Evolutionary conservation across 2,888 invertebrate species (phyloP).

Genomic region (Nezara viridula): DNA sequence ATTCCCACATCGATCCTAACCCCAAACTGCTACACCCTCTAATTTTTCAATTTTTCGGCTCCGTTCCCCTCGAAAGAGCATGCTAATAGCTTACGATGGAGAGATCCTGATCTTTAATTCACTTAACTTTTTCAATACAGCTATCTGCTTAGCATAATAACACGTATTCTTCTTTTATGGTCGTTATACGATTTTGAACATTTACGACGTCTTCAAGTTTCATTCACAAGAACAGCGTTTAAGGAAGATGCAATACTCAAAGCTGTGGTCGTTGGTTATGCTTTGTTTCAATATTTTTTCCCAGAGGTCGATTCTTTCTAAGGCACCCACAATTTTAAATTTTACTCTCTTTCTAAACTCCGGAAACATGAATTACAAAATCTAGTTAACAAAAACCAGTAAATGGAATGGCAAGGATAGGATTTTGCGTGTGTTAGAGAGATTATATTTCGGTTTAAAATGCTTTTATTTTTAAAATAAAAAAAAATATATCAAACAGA

Average conservation of each 20-base stretch:
- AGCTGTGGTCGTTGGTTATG: neutral
- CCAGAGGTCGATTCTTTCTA: no score
- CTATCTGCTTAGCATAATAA: constrained; percentile 7
- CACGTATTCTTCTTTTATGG: neutral
- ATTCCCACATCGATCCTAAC: neutral
- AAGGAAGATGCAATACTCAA: neutral
- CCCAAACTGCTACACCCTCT: neutral
- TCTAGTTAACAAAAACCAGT: no score
- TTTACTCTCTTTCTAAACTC: no score
- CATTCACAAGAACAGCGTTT: neutral
- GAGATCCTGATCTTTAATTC: neutral
- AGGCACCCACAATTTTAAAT: no score
- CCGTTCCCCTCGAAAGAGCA: neutral
- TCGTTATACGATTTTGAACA: neutral
- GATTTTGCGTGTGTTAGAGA: no score
- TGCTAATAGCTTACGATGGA: neutral
- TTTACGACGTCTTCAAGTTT: neutral
- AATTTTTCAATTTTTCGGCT: constrained; percentile 1
- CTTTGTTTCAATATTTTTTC: no score
- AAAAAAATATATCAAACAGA: no score
- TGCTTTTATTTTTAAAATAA: no score
- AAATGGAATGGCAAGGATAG: no score
- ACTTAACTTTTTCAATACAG: neutral
- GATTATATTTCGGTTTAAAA: no score
- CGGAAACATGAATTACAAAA: no score